Conservation (phyloP, 2,113 vertebrate genomes). For the Spermophilus dauricus region DNA sequence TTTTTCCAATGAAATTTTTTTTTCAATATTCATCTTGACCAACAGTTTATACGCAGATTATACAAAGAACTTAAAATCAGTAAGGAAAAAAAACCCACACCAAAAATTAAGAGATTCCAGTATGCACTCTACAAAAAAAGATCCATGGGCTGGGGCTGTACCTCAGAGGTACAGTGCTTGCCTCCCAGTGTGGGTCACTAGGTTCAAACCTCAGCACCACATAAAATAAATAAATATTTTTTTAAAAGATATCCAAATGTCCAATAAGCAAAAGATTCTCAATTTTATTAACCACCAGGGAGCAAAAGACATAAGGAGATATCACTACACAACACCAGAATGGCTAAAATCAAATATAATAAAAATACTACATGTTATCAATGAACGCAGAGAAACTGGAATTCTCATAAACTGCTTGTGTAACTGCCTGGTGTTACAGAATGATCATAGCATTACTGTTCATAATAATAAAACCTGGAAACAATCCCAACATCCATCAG, state of each 20-base stretch:
- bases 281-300: not conserved
- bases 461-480: not conserved
- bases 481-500: not conserved
- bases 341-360: conserved; percentile 4
- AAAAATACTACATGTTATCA: not conserved
- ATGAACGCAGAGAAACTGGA: not conserved
- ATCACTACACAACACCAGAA: not conserved
- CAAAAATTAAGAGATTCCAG: not conserved
- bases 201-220: no score
- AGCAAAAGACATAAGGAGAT: not conserved
- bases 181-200: no score
- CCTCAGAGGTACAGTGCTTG: no score
- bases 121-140: not conserved
- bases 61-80: not conserved
- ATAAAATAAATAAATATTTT: no score
- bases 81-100: not conserved
- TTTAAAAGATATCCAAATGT: not conserved
- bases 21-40: not conserved
- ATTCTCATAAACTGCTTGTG: not conserved
- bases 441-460: not conserved
- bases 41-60: conserved; percentile 4
- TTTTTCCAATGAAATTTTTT: no score
- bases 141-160: no score
- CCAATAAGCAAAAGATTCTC: not conserved
- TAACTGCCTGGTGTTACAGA: not conserved